These are phyloP conservation scores for Formica exsecta DNA, from an alignment of 1,140 invertebrate species.

Conservation along the genomic window DNA sequence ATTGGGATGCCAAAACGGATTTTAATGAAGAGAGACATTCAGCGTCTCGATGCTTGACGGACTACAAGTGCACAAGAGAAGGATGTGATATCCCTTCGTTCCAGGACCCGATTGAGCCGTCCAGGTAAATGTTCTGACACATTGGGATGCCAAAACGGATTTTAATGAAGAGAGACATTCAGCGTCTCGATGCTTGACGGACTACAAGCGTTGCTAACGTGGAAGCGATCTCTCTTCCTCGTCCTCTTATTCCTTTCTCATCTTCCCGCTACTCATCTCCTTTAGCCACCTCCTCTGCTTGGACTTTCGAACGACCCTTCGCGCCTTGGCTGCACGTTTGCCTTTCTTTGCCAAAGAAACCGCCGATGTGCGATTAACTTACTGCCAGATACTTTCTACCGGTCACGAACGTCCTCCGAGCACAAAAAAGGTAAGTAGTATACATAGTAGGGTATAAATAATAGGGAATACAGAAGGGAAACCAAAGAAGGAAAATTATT, in stretches of 20 bases:
- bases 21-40: constrained; percentile 80
- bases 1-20: constrained; percentile 73
- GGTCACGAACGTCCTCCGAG: constrained; percentile 22
- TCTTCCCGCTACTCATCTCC: constrained; percentile 54
- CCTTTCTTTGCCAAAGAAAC: constrained; percentile 67
- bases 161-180: constrained; percentile 80
- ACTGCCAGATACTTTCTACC: constrained; percentile 70
- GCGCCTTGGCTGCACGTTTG: constrained; percentile 49
- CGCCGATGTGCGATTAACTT: constrained; percentile 67
- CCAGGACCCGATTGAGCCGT: constrained; percentile 76
- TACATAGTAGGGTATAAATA: too few species aligned
- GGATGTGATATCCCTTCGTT: constrained; percentile 59
- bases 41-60: constrained; percentile 72
- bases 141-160: constrained; percentile 73
- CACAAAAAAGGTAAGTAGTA: neutral
- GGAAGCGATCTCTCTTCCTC: constrained; percentile 62
- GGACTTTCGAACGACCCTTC: constrained; percentile 62
- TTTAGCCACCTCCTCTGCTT: constrained; percentile 7
- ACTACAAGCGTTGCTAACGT: constrained; percentile 81
- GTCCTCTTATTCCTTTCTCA: constrained; percentile 52
- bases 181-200: constrained; percentile 72
- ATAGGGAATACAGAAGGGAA: too few species aligned
- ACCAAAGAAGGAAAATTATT: too few species aligned
- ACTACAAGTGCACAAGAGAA: constrained; percentile 73
- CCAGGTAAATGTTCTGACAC: constrained; percentile 71